A percentile compares a stretch with the other conserved stretches of the same genome.
Conservation (phyloP, 1,140 invertebrate genomes). For the Drosophila novamexicana region DNA sequence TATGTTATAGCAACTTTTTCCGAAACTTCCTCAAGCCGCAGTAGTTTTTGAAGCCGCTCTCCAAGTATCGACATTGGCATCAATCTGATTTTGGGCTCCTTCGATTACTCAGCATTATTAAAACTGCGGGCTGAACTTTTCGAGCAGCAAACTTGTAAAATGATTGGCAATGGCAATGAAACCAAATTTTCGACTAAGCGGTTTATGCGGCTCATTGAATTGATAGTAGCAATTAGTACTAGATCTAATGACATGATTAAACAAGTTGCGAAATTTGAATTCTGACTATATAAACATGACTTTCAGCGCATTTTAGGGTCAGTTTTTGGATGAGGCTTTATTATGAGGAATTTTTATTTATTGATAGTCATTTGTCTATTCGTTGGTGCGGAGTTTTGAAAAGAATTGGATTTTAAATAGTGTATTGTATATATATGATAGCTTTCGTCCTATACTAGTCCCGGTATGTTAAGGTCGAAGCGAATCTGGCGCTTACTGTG, state of each 20-base stretch:
- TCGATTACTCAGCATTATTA: constrained; percentile 63
- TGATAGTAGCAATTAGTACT: constrained; percentile 64
- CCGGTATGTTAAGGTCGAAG: background rate
- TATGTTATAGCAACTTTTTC: constrained; percentile 62
- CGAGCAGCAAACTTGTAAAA: constrained; percentile 36
- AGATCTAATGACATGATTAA: constrained; percentile 23
- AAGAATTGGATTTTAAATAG: too few relatives aligned
- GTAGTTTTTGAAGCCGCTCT: constrained; percentile 69
- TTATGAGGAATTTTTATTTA: background rate
- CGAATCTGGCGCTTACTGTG: background rate
- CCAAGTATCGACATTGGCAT: constrained; percentile 67
- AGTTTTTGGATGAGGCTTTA: background rate
- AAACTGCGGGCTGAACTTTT: constrained; percentile 67
- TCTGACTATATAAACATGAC: background rate
- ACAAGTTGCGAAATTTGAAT: background rate
- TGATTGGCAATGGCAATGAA: constrained; percentile 35
- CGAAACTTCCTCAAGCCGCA: constrained; percentile 46
- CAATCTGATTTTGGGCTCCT: constrained; percentile 65
- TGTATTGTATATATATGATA: background rate
- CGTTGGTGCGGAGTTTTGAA: constrained; percentile 1
- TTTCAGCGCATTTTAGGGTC: background rate
- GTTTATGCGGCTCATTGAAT: constrained; percentile 64
- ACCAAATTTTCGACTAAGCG: constrained; percentile 31
- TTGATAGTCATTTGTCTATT: background rate
- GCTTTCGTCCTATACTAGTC: background rate